Conservation (phyloP, 2,797 vertebrate species). For the Arctocebus calabarensis region DNA sequence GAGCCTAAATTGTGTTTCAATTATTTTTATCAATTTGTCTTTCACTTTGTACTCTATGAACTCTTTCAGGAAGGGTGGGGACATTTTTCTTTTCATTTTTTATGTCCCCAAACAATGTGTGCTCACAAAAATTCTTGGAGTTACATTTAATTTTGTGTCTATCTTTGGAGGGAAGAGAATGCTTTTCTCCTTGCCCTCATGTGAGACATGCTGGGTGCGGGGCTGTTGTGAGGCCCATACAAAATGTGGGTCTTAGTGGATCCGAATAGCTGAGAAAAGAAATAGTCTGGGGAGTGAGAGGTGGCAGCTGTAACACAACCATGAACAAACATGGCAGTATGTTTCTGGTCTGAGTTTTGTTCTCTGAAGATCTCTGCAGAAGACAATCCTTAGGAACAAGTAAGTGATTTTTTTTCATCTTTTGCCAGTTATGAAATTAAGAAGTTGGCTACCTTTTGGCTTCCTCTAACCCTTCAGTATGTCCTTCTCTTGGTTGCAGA, state of each 20-base stretch:
- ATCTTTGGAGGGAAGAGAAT: not conserved
- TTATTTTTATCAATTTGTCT: not conserved
- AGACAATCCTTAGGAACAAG: not conserved
- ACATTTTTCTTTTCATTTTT: not conserved
- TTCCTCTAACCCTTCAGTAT: not conserved
- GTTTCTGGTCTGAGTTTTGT: not conserved
- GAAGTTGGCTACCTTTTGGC: not conserved
- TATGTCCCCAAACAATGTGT: not conserved
- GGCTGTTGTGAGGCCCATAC: not conserved
- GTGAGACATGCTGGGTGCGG: not conserved
- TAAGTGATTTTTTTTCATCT: not conserved
- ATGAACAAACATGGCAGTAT: not conserved
- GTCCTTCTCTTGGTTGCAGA: not conserved
- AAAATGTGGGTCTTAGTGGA: not conserved
- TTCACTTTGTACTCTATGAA: not conserved
- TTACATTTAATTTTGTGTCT: not conserved
- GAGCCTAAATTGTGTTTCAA: not conserved
- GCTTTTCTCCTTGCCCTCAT: not conserved
- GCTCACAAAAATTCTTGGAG: not conserved
- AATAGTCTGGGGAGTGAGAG: not conserved
- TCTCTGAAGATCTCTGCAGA: not conserved
- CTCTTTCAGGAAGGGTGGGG: not conserved
- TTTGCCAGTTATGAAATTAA: not conserved
- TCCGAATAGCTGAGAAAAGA: not conserved
- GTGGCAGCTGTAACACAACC: not conserved